Percentiles rank a stretch among this genome's conserved stretches.
Evolutionary conservation across 2,113 vertebrate species (phyloP).

Genomic region (Chloroceryle aenea): DNA sequence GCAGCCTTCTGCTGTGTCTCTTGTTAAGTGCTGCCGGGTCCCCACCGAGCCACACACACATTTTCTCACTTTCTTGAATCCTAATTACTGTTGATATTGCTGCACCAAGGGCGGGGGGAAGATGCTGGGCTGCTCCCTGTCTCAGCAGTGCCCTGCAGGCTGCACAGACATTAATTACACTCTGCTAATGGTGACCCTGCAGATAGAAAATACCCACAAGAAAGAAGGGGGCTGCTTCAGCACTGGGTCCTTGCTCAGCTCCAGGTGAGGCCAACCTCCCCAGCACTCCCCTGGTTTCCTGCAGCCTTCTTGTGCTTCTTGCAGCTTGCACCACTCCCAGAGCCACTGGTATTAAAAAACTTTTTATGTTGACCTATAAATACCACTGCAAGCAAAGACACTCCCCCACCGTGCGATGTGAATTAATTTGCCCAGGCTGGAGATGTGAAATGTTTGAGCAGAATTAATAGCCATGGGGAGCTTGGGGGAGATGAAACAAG

Average conservation of each 20-base stretch:
- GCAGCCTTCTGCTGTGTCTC: neutral
- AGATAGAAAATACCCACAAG: neutral
- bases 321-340: neutral
- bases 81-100: neutral
- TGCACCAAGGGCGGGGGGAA: fast-evolving
- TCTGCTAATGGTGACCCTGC: neutral
- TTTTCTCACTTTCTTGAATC: neutral
- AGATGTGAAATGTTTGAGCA: neutral
- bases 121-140: neutral
- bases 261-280: neutral
- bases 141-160: neutral
- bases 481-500: neutral
- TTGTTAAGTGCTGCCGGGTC: fast-evolving
- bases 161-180: neutral
- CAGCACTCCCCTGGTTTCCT: neutral
- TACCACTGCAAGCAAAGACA: neutral
- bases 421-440: neutral
- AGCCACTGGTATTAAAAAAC: neutral
- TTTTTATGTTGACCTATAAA: neutral
- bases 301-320: neutral
- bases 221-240: neutral
- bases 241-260: neutral
- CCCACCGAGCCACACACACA: neutral
- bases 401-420: neutral
- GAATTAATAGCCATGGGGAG: neutral